A percentile compares a stretch with the other conserved stretches of the same genome.
phyloP scores from a whole-genome alignment of 1,140 invertebrate genomes.

The Drosophila paulistorum region DNA sequence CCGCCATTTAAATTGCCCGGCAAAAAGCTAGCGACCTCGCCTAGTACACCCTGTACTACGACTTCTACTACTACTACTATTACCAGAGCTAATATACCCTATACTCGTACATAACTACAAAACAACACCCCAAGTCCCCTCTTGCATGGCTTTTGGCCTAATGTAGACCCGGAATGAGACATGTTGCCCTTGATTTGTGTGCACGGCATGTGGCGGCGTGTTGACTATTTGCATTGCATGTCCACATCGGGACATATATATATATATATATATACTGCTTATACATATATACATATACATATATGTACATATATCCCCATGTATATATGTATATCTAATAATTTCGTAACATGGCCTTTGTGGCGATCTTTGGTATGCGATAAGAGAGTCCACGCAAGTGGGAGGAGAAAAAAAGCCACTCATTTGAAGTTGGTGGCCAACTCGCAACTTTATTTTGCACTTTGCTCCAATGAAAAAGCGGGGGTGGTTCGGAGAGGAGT shows the following conservation, averaged over 20 bases:
- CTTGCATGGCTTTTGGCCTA: neutral
- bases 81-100: neutral
- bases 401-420: slow-evolving; percentile 11
- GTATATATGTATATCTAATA: slow-evolving; percentile 61
- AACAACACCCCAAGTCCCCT: neutral
- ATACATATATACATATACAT: slow-evolving; percentile 10
- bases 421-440: slow-evolving; percentile 39
- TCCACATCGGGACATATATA: slow-evolving; percentile 30
- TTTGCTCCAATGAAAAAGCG: slow-evolving; percentile 24
- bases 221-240: slow-evolving; percentile 80
- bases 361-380: slow-evolving; percentile 73
- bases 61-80: neutral
- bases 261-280: slow-evolving; percentile 15
- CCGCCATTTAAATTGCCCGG: slow-evolving; percentile 72
- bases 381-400: slow-evolving; percentile 36
- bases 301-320: slow-evolving; percentile 13
- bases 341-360: slow-evolving; percentile 82
- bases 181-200: slow-evolving; percentile 80
- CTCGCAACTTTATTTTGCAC: slow-evolving; percentile 57
- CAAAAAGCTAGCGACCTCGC: slow-evolving; percentile 59
- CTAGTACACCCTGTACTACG: slow-evolving; percentile 1
- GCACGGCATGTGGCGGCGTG: slow-evolving; percentile 78
- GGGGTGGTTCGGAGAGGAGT: neutral
- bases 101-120: neutral
- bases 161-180: slow-evolving; percentile 62